A percentile compares a stretch with the other conserved stretches of the same genome.
Conservation (phyloP, 1,140 invertebrate genomes). For the Acyrthosiphon pisum region DNA sequence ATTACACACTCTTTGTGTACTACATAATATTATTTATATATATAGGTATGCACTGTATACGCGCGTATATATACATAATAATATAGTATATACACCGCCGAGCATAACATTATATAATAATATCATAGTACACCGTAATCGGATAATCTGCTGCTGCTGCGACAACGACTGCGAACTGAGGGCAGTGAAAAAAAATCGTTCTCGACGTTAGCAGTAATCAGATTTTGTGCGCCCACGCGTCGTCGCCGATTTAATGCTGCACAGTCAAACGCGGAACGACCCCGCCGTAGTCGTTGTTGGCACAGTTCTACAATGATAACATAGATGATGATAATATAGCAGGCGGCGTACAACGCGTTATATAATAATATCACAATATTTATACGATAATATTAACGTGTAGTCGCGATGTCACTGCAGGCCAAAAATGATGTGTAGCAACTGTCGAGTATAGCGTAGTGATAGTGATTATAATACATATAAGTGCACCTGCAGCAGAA, state of each 20-base stretch:
- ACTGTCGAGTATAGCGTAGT: too few species aligned
- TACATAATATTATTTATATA: not conserved
- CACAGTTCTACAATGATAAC: not conserved
- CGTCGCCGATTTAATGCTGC: not conserved
- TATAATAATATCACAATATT: too few species aligned
- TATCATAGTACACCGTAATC: not conserved
- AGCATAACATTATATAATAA: not conserved
- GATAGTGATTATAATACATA: too few species aligned
- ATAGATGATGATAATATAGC: not conserved
- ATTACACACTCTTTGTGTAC: not conserved
- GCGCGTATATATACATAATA: too few species aligned
- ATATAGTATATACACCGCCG: too few species aligned
- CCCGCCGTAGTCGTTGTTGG: not conserved
- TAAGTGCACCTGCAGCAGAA: too few species aligned
- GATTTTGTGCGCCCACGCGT: not conserved
- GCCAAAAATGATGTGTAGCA: too few species aligned
- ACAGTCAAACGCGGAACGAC: not conserved
- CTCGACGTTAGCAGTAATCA: slow-evolving; percentile 8
- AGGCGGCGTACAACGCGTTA: too few species aligned
- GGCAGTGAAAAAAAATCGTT: not conserved
- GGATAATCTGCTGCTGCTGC: not conserved
- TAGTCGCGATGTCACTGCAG: too few species aligned
- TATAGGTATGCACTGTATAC: too few species aligned
- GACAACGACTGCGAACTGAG: not conserved
- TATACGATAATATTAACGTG: too few species aligned